Evolutionary conservation across 2,888 invertebrate genomes (phyloP).

Genomic region (Anticlea derivata): DNA sequence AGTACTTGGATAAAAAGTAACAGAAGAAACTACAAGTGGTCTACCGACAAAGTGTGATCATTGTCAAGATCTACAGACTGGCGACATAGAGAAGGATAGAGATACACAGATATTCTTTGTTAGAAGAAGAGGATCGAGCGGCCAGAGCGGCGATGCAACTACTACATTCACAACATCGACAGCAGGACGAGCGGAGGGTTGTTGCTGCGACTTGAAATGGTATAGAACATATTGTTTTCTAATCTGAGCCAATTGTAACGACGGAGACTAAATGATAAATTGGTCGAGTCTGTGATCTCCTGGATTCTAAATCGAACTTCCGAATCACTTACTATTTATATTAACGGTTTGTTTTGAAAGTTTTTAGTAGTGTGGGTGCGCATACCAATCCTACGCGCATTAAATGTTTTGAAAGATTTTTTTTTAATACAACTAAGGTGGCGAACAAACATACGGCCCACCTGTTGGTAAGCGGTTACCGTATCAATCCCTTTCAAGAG

Average conservation of each 20-base stretch:
- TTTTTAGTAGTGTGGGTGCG: no score
- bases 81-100: conserved; percentile 74
- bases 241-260: conserved; percentile 33
- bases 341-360: no score
- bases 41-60: conserved; percentile 74
- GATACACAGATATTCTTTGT: conserved; percentile 69
- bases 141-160: conserved; percentile 79
- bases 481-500: no score
- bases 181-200: conserved; percentile 73
- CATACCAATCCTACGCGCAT: no score
- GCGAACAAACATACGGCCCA: no score
- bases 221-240: conserved; percentile 55
- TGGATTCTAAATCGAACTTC: not conserved
- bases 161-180: conserved; percentile 82
- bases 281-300: not conserved
- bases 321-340: no score
- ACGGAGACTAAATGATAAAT: conserved; percentile 4
- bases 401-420: no score
- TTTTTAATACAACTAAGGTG: no score
- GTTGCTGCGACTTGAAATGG: conserved; percentile 75
- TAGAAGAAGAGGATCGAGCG: conserved; percentile 72
- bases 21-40: conserved; percentile 81
- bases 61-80: conserved; percentile 70
- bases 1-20: conserved; percentile 67
- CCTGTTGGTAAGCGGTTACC: no score